phyloP scores from a whole-genome alignment of 1,140 invertebrate genomes.

The Aethina tumida region DNA sequence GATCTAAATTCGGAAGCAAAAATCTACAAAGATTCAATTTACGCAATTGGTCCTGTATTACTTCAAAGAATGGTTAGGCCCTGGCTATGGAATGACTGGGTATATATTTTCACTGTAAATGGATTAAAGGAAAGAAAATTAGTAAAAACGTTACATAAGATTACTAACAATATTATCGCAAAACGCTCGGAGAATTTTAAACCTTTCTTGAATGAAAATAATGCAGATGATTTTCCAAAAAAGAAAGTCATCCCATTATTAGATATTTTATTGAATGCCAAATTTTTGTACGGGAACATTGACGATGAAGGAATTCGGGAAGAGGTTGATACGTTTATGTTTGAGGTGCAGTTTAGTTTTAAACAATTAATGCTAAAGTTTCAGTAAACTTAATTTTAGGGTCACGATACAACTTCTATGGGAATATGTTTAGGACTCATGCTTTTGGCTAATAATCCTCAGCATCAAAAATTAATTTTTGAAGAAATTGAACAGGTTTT shows the following conservation, averaged over 20 bases:
- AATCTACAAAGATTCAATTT: conserved; percentile 49
- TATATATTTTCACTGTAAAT: conserved; percentile 41
- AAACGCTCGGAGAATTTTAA: conserved; percentile 14
- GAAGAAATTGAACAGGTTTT: conserved; percentile 53
- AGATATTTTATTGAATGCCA: conserved; percentile 59
- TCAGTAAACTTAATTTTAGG: conserved; percentile 34
- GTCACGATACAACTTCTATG: conserved; percentile 36
- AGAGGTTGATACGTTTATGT: conserved; percentile 78
- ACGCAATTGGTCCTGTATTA: conserved; percentile 36
- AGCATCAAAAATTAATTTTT: conserved; percentile 15
- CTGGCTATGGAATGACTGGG: conserved; percentile 44
- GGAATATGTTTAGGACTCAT: conserved; percentile 33
- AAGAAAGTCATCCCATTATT: conserved; percentile 66
- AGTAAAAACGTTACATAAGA: conserved; percentile 48
- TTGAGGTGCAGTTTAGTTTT: no score
- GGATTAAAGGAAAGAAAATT: conserved; percentile 37
- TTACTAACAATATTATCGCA: conserved; percentile 42
- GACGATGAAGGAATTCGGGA: conserved; percentile 60
- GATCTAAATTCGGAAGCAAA: conserved; percentile 45
- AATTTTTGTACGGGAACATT: conserved; percentile 40
- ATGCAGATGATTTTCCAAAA: no score
- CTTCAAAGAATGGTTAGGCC: conserved; percentile 45
- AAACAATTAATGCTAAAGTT: no score
- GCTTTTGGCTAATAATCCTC: conserved; percentile 29
- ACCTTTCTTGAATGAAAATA: conserved; percentile 2